Conservation (phyloP, 2,113 vertebrate genomes). For the Dicaeum eximium region DNA sequence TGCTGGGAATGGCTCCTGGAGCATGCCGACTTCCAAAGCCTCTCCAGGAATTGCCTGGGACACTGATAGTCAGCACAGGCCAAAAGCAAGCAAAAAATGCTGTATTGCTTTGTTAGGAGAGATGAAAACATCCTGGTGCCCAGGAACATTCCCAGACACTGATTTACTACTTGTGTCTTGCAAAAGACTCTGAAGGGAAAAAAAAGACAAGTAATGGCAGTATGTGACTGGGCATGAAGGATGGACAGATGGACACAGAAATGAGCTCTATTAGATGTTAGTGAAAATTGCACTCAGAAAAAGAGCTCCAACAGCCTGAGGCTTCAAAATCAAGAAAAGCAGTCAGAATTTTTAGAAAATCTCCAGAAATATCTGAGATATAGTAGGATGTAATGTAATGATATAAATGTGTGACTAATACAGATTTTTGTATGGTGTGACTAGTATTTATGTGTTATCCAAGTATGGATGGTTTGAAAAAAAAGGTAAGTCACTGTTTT, state of each 20-base stretch:
- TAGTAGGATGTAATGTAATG: background rate
- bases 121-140: background rate
- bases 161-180: background rate
- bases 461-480: background rate
- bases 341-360: background rate
- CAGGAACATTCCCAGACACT: background rate
- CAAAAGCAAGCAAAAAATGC: background rate
- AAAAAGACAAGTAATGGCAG: background rate
- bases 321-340: background rate
- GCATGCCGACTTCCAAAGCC: conserved; percentile 13
- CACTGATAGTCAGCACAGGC: background rate
- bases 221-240: background rate
- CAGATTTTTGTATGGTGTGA: background rate
- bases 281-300: background rate
- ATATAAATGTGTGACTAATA: background rate
- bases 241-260: background rate
- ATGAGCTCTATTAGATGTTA: background rate
- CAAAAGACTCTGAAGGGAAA: background rate
- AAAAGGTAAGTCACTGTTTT: background rate
- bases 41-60: conserved; percentile 39
- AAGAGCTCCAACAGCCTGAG: background rate
- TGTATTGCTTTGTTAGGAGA: background rate
- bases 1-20: conserved; percentile 46
- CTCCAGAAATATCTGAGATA: background rate
- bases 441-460: background rate